Percentiles rank a stretch among this genome's conserved stretches.
phyloP scores from a whole-genome alignment of 92 coral and sea anemone species.

The Metridium senile region DNA sequence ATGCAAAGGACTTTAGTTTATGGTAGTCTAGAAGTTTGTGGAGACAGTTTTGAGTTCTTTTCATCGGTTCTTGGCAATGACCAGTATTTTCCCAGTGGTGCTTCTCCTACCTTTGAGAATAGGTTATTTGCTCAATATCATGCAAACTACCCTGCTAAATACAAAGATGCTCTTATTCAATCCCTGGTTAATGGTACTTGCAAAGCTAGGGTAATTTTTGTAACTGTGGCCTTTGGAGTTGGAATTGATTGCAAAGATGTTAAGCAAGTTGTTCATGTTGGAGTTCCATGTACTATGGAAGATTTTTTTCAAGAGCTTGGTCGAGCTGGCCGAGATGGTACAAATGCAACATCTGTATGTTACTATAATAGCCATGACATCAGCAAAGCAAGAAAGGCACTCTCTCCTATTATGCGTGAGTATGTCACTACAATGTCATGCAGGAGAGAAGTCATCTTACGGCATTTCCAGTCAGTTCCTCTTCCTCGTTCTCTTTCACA shows the following conservation, averaged over 20 bases:
- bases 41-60: constrained; percentile 42
- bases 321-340: constrained; percentile 57
- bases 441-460: constrained; percentile 23
- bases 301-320: constrained; percentile 59
- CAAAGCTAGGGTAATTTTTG: constrained; percentile 52
- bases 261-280: constrained; percentile 48
- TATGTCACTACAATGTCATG: constrained; percentile 30
- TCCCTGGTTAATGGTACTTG: constrained; percentile 35
- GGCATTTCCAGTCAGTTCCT: background rate
- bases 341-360: constrained; percentile 20
- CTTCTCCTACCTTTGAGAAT: constrained; percentile 33
- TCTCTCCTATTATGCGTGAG: constrained; percentile 31
- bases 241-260: constrained; percentile 49
- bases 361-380: too few species aligned
- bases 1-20: constrained; percentile 35
- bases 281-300: constrained; percentile 58
- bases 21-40: constrained; percentile 42
- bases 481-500: constrained; percentile 4
- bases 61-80: constrained; percentile 22
- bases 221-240: constrained; percentile 68
- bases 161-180: constrained; percentile 37
- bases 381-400: too few species aligned
- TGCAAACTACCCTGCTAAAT: constrained; percentile 55
- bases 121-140: constrained; percentile 70
- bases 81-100: constrained; percentile 47